Base-by-base conservation (phyloP, 1,140 invertebrate species). In the Tetragonula clypearis region DNA sequence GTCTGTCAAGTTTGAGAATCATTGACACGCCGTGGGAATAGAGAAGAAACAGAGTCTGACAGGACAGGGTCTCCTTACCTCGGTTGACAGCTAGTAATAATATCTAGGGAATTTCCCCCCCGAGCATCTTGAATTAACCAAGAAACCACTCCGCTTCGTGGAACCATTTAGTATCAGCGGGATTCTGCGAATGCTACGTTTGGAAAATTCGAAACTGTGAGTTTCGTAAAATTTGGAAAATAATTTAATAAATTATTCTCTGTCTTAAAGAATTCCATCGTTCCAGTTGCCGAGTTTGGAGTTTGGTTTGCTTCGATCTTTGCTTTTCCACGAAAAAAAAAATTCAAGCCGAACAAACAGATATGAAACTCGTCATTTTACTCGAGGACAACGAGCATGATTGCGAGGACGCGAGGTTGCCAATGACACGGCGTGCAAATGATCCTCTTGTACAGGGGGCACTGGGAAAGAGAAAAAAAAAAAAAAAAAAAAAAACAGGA, bases 11-110 rank as follows among this genome's bases (percentile, higher is more conserved):
- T 26, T 53, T 41, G 74, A 56, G 73, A 56, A 83, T 83, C 81
- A 58, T 77, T 77, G 73, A 77, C 74, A 77, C 58, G 41, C n/a
- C 56, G 71, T 82, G 81, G 62, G 62, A 83, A 68, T 35, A 55
- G 41, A 14, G 60, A 55, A n/a, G 60, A 30, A 76, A 66, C 8
- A 6, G 55, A 6, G 55, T 62, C 35, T 15, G 73, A 41, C 65
- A 41, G 19, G n/a, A 30, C 23, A 53, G 35, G 35, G 35, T 53
- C 60, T 82, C 41, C n/a, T 35, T 19, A 23, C 26, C 12, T 5
- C 15, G 41, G n/a, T 9, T 19, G 53, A 80, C 15, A n/a, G 19
- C 5, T 19, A 19, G 2, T 9, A 12, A 79, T n/a, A 53, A 12
- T n/a, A 56, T 69, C 65, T 1, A n/a, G 14, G 14, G 14, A 35